phyloP scores from a whole-genome alignment of 2,888 invertebrate genomes.

The Ethmia dodecea region DNA sequence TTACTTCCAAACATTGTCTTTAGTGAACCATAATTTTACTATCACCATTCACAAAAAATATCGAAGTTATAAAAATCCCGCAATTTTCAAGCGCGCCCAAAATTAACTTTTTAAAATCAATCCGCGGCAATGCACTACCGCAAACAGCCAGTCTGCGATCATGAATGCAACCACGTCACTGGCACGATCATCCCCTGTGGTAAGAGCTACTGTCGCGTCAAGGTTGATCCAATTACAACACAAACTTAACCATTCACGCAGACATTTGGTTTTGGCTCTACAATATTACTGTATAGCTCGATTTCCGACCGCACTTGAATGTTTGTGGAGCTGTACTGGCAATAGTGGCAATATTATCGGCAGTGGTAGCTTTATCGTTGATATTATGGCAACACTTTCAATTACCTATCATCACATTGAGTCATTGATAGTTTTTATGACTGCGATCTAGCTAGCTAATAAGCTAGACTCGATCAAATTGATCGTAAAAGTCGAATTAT shows the following conservation, averaged over 20 bases:
- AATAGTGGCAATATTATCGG: too few species aligned
- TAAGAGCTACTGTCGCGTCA: slow-evolving; percentile 65
- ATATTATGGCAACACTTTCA: too few species aligned
- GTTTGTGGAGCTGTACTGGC: too few species aligned
- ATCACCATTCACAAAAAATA: slow-evolving; percentile 13
- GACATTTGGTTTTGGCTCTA: not conserved
- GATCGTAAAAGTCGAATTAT: too few species aligned
- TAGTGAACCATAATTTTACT: slow-evolving; percentile 5
- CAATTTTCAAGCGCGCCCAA: slow-evolving; percentile 2
- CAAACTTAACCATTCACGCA: slow-evolving; percentile 9
- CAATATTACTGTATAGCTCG: too few species aligned
- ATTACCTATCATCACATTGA: too few species aligned
- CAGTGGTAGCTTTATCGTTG: too few species aligned
- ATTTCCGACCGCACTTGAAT: too few species aligned
- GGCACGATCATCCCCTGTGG: slow-evolving; percentile 39
- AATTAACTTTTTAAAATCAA: slow-evolving; percentile 6
- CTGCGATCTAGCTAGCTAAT: too few species aligned
- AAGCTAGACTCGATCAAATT: too few species aligned
- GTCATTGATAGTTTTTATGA: too few species aligned
- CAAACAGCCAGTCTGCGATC: slow-evolving; percentile 32
- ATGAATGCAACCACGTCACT: slow-evolving; percentile 46
- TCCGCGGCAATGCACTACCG: slow-evolving; percentile 3
- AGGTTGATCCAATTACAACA: slow-evolving; percentile 70
- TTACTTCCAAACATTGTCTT: slow-evolving; percentile 80
- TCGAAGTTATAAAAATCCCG: not conserved